phyloP scores from a whole-genome alignment of 2,888 invertebrate genomes.

The Thecocarcelia acutangulata region DNA sequence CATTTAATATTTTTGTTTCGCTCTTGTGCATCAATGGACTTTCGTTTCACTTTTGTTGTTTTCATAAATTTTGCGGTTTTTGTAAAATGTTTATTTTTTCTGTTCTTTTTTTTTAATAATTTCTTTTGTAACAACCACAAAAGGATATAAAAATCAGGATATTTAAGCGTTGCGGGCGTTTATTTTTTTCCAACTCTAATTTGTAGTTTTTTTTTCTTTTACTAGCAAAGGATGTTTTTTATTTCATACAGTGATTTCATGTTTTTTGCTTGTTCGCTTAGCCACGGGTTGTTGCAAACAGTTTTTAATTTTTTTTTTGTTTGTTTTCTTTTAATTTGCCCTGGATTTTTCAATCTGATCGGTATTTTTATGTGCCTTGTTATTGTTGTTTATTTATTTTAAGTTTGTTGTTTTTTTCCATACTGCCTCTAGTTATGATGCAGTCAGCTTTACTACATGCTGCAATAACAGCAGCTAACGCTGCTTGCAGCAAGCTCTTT shows the following conservation, averaged over 20 bases:
- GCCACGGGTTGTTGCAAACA: constrained; percentile 29
- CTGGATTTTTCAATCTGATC: constrained; percentile 55
- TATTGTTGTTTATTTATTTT: constrained; percentile 20
- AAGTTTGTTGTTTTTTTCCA: constrained; percentile 8
- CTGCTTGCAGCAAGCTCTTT: background rate
- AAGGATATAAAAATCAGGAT: constrained; percentile 48
- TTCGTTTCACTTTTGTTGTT: constrained; percentile 14
- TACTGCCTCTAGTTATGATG: constrained; percentile 24
- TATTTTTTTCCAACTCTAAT: constrained; percentile 14
- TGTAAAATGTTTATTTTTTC: constrained; percentile 25
- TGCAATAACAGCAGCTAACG: background rate
- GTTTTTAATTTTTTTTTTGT: constrained; percentile 54
- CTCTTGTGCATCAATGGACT: background rate
- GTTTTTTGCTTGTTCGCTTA: constrained; percentile 15
- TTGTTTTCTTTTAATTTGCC: constrained; percentile 61
- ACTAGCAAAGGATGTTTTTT: constrained; percentile 17
- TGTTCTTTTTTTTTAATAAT: constrained; percentile 22
- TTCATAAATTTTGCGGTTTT: constrained; percentile 36
- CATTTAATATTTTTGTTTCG: background rate
- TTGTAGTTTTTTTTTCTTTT: constrained; percentile 35
- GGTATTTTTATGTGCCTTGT: constrained; percentile 24
- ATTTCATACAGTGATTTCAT: constrained; percentile 18
- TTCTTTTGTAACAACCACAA: constrained; percentile 40
- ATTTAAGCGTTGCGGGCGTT: constrained; percentile 58
- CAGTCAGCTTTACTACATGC: constrained; percentile 13